phyloP scores from a whole-genome alignment of 2,797 vertebrate genomes.

The Takifugu ocellatus region DNA sequence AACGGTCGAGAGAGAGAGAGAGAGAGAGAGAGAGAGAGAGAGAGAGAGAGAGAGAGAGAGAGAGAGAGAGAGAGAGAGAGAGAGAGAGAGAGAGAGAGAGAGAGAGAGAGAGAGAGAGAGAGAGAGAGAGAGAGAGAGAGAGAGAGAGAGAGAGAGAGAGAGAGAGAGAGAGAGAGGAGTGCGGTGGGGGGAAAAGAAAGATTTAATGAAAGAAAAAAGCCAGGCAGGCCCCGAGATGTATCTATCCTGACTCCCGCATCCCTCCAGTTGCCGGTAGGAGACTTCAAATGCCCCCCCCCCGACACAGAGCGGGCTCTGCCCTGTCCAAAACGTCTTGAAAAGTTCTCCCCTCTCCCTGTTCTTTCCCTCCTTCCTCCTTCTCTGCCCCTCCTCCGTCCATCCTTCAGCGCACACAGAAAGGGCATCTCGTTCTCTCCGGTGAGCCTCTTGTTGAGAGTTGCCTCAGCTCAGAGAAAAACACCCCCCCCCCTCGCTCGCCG shows the following conservation, averaged over 20 bases:
- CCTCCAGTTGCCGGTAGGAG: constrained; percentile 75
- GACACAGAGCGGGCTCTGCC: constrained; percentile 70
- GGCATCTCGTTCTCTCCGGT: constrained; percentile 65
- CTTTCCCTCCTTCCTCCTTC: constrained; percentile 22
- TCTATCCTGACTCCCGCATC: constrained; percentile 73
- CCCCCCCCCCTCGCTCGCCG: constrained; percentile 19
- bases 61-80: too few species aligned
- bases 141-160: too few species aligned
- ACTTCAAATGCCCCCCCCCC: constrained; percentile 74
- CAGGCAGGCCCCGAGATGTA: constrained; percentile 67
- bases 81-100: too few species aligned
- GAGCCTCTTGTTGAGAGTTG: constrained; percentile 60
- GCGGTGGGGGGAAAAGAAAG: constrained; percentile 26
- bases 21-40: too few species aligned
- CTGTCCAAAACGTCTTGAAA: constrained; percentile 81
- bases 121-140: constrained; percentile 30
- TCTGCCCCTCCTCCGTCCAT: constrained; percentile 51
- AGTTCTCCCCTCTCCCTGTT: constrained; percentile 50
- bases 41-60: too few species aligned
- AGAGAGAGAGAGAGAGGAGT: too few species aligned
- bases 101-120: constrained; percentile 9
- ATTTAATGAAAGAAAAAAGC: constrained; percentile 16
- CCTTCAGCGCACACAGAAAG: constrained; percentile 69
- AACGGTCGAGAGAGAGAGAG: constrained; percentile 49
- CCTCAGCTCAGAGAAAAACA: constrained; percentile 53